Evolutionary conservation across 2,797 vertebrate species (phyloP).

Genomic region (Phalanger gymnotis): DNA sequence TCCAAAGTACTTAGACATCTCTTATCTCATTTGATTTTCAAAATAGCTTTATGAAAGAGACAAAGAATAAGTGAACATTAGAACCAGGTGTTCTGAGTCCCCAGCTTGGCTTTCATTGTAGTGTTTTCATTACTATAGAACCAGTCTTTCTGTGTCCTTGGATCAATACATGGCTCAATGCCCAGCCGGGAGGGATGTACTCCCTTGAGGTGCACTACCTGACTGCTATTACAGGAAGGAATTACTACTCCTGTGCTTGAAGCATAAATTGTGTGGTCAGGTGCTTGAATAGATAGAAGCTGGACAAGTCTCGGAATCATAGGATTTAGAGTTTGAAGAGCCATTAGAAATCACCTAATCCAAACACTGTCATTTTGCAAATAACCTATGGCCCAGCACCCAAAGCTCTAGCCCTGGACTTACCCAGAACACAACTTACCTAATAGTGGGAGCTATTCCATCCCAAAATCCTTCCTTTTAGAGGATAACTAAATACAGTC

Average conservation of each 20-base stretch:
- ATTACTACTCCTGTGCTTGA: not conserved
- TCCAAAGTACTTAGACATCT: not conserved
- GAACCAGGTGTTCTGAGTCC: not conserved
- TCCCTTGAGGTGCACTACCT: not conserved
- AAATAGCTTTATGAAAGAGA: not conserved
- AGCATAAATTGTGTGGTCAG: constrained; percentile 1
- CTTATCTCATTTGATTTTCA: not conserved
- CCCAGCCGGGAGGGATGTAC: not conserved
- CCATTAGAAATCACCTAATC: not conserved
- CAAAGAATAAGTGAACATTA: not conserved
- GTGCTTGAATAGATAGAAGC: not conserved
- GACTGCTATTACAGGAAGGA: not conserved
- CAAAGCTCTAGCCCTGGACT: not conserved
- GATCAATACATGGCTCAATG: not conserved
- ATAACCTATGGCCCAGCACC: not conserved
- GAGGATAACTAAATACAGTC: not conserved
- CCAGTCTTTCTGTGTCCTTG: not conserved
- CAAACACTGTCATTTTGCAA: not conserved
- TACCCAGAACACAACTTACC: not conserved
- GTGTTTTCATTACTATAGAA: not conserved
- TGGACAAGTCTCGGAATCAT: not conserved
- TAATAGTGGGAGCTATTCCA: not conserved
- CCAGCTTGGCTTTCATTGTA: not conserved
- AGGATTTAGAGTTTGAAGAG: not conserved
- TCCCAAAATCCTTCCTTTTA: not conserved